Conservation (phyloP, 1,140 invertebrate genomes). For the Ceratina calcarata region DNA sequence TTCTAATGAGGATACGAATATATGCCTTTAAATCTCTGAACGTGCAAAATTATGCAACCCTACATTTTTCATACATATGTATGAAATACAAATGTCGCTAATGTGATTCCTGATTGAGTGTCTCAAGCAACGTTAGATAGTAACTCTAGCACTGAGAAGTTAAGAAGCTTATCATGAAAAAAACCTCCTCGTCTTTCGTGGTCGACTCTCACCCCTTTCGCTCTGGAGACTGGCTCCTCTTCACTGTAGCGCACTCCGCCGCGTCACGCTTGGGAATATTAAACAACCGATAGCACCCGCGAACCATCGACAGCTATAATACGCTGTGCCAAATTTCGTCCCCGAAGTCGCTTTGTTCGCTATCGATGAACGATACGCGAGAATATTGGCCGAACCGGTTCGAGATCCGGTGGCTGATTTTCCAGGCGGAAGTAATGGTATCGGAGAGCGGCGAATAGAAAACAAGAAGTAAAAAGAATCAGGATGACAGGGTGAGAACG, state of each 20-base stretch:
- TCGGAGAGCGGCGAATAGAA: neutral
- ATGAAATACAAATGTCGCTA: too few relatives aligned
- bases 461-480: neutral
- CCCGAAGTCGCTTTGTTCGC: constrained; percentile 32
- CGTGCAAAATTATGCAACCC: too few relatives aligned
- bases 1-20: constrained; percentile 69
- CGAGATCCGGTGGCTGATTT: neutral
- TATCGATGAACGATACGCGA: constrained; percentile 35
- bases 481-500: neutral
- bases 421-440: constrained; percentile 28
- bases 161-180: constrained; percentile 66
- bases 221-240: neutral
- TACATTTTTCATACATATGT: too few relatives aligned
- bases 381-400: neutral
- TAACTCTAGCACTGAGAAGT: too few relatives aligned
- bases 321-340: constrained; percentile 18
- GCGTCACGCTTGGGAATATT: constrained; percentile 30
- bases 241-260: neutral
- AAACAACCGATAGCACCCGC: constrained; percentile 44
- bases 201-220: constrained; percentile 7
- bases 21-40: constrained; percentile 44
- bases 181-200: constrained; percentile 26
- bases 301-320: constrained; percentile 42
- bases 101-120: too few relatives aligned
- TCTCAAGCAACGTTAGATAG: too few relatives aligned